These are phyloP conservation scores for Mimumesa dahlbomi DNA, from an alignment of 2,888 invertebrate species.

Conservation along the genomic window DNA sequence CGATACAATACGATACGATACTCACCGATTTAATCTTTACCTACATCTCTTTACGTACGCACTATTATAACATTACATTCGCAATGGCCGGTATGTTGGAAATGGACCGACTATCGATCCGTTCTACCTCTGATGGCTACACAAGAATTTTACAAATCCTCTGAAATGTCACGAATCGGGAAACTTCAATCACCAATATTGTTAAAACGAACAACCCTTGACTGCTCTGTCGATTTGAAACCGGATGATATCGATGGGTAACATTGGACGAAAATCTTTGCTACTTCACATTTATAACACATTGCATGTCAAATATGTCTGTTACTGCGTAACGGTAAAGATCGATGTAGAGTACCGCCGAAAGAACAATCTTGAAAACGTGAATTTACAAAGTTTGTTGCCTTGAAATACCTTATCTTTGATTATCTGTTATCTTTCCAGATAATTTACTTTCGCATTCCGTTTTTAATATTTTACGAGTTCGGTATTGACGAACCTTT, in stretches of 20 bases:
- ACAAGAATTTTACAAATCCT: slow-evolving; percentile 19
- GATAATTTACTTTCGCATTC: no score
- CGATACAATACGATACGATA: neutral
- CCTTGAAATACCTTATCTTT: slow-evolving; percentile 23
- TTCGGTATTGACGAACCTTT: no score
- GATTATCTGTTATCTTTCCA: slow-evolving; percentile 21
- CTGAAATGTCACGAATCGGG: slow-evolving; percentile 13
- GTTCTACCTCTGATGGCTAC: slow-evolving; percentile 25
- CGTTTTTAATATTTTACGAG: no score
- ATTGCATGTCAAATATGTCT: slow-evolving; percentile 14
- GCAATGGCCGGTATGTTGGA: slow-evolving; percentile 48
- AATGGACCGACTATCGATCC: slow-evolving; percentile 54
- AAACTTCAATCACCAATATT: neutral
- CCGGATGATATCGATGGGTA: neutral
- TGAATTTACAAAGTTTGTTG: slow-evolving; percentile 4
- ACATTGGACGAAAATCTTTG: slow-evolving; percentile 14
- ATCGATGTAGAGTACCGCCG: slow-evolving; percentile 5
- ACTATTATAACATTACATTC: slow-evolving; percentile 46
- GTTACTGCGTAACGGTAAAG: slow-evolving; percentile 26
- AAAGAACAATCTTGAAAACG: slow-evolving; percentile 2
- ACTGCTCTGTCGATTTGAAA: neutral
- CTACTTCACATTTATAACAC: slow-evolving; percentile 9
- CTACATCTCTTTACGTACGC: slow-evolving; percentile 22
- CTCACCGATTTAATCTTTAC: neutral
- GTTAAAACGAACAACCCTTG: neutral